Percentiles rank a stretch among this genome's conserved stretches.
Conservation (phyloP, 2,888 invertebrate species). For the Phortica magna region DNA sequence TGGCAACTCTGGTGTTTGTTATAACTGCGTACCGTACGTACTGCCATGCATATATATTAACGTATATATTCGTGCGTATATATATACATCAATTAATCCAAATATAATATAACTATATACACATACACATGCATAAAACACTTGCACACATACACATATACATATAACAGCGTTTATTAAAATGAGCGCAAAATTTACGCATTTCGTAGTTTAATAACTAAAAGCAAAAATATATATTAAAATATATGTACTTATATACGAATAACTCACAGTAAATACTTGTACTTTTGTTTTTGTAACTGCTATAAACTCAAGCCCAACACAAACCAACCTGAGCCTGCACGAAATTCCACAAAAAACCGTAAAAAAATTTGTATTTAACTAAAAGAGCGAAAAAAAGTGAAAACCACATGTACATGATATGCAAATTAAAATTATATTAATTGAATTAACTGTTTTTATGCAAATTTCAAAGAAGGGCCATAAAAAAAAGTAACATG, state of each 20-base stretch:
- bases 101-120: background rate
- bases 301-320: too few relatives aligned
- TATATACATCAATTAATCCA: conserved; percentile 5
- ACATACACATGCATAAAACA: conserved; percentile 12
- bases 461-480: background rate
- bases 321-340: too few relatives aligned
- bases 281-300: too few relatives aligned
- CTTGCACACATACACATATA: background rate
- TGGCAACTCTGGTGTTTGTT: conserved; percentile 37
- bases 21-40: conserved; percentile 26
- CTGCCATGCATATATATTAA: background rate
- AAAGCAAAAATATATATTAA: background rate
- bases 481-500: conserved; percentile 18
- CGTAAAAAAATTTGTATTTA: too few relatives aligned
- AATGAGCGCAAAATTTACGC: background rate
- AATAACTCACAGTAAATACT: too few relatives aligned
- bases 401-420: background rate
- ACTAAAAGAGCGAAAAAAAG: too few relatives aligned
- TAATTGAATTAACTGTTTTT: conserved; percentile 19
- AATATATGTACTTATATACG: too few relatives aligned
- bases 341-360: background rate
- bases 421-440: conserved; percentile 3
- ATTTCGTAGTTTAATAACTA: background rate
- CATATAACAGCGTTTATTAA: conserved; percentile 11
- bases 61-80: background rate